These are phyloP conservation scores for Marmota flaviventris DNA, from an alignment of 2,113 vertebrate genomes.

Conservation along the genomic window DNA sequence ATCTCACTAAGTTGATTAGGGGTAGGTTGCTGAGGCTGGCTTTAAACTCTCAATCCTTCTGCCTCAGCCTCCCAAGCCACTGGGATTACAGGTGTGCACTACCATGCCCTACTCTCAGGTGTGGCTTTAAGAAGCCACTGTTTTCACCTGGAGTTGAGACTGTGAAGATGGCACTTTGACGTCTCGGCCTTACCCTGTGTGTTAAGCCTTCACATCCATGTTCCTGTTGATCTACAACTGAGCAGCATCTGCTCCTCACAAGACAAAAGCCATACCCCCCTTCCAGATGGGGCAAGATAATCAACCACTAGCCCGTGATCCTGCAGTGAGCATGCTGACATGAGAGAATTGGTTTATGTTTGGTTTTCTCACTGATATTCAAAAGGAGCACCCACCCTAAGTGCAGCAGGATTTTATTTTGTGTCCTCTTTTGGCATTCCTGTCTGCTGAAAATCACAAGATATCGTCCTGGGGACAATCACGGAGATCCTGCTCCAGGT, in stretches of 20 bases:
- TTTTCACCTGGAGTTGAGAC: not conserved
- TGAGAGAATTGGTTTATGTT: not conserved
- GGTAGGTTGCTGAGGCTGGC: no score
- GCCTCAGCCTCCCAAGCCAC: no score
- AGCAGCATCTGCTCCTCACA: not conserved
- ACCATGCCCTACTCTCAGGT: no score
- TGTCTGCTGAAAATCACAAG: not conserved
- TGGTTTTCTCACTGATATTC: not conserved
- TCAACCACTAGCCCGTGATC: not conserved
- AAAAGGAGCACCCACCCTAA: not conserved
- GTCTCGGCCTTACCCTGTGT: not conserved
- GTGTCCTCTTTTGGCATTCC: not conserved
- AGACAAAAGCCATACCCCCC: not conserved
- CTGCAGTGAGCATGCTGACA: rapidly evolving
- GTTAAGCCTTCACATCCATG: not conserved
- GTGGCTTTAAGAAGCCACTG: not conserved
- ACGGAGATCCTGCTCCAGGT: not conserved
- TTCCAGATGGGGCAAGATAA: not conserved
- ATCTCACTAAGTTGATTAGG: no score
- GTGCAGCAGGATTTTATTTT: not conserved
- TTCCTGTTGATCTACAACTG: not conserved
- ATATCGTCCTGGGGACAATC: not conserved
- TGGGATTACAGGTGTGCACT: no score
- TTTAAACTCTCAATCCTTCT: no score
- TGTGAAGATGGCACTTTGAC: not conserved